Evolutionary conservation across 2,888 invertebrate genomes (phyloP).

Genomic region (Protodeltote pygarga): DNA sequence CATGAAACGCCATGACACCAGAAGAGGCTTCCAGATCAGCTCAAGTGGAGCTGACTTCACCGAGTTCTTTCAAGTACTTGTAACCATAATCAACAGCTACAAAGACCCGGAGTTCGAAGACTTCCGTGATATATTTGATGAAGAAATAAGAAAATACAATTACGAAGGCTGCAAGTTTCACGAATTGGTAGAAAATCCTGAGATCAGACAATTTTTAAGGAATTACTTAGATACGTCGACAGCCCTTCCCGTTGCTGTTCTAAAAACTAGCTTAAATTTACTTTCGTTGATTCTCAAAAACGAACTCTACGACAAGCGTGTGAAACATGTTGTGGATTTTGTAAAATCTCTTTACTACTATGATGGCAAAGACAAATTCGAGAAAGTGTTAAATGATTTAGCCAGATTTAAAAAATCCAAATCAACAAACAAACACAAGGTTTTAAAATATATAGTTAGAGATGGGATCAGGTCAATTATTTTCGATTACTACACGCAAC

Average conservation of each 20-base stretch:
- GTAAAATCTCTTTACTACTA: slow-evolving; percentile 59
- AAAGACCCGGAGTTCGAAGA: slow-evolving; percentile 59
- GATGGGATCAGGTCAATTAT: slow-evolving; percentile 52
- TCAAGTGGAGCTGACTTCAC: slow-evolving; percentile 49
- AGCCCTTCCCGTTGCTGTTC: slow-evolving; percentile 28
- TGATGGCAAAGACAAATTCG: slow-evolving; percentile 44
- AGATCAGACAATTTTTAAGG: slow-evolving; percentile 47
- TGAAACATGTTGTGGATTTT: slow-evolving; percentile 46
- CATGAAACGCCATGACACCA: no score
- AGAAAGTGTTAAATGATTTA: slow-evolving; percentile 48
- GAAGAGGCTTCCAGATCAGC: neutral
- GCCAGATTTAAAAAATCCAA: slow-evolving; percentile 50
- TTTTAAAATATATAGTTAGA: slow-evolving; percentile 48
- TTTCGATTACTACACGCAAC: slow-evolving; percentile 59
- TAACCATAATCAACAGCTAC: slow-evolving; percentile 50
- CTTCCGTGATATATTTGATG: slow-evolving; percentile 45
- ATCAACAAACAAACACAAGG: slow-evolving; percentile 43
- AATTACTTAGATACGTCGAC: slow-evolving; percentile 47
- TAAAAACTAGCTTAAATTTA: slow-evolving; percentile 45
- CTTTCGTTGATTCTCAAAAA: slow-evolving; percentile 29
- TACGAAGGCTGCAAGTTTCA: slow-evolving; percentile 56
- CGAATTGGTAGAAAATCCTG: slow-evolving; percentile 49
- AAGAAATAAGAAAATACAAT: slow-evolving; percentile 59
- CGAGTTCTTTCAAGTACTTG: slow-evolving; percentile 56
- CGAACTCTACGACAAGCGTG: slow-evolving; percentile 23